A percentile compares a stretch with the other conserved stretches of the same genome.
Evolutionary conservation across 92 coral and sea anemone genomes (phyloP).

Genomic region (Parazoanthus darwini): DNA sequence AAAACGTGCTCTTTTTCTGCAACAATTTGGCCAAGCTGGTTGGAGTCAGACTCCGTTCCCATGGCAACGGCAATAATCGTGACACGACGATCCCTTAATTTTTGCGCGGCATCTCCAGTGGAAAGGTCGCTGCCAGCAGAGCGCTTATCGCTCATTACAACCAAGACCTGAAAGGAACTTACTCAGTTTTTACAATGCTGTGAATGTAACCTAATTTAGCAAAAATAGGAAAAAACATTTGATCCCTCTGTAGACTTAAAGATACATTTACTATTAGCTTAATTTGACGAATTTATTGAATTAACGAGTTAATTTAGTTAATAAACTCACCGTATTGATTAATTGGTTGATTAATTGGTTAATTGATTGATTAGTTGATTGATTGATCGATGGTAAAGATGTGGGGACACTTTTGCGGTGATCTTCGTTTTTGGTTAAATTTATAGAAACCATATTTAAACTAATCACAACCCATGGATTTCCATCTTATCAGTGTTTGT

Average conservation of each 20-base stretch:
- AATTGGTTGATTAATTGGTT: neutral
- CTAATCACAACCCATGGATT: too few relatives aligned
- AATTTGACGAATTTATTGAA: neutral
- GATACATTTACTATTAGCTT: too few relatives aligned
- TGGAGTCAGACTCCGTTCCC: conserved; percentile 23
- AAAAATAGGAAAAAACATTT: neutral
- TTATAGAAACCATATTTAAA: too few relatives aligned
- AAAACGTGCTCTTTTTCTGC: conserved; percentile 16
- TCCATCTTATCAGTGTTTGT: too few relatives aligned
- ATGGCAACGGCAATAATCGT: conserved; percentile 26
- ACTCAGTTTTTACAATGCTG: neutral
- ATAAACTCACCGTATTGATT: neutral
- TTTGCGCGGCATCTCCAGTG: conserved; percentile 24
- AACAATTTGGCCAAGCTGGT: conserved; percentile 18
- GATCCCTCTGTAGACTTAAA: neutral
- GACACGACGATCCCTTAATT: conserved; percentile 31
- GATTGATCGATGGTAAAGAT: neutral
- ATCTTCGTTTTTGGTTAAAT: neutral
- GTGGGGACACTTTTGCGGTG: too few relatives aligned
- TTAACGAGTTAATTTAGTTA: neutral
- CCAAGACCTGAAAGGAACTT: conserved; percentile 15
- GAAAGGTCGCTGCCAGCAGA: conserved; percentile 11
- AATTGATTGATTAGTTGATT: neutral
- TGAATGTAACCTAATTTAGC: neutral
- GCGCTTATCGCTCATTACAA: conserved; percentile 36